Conservation (phyloP, 1,140 invertebrate species). For the Cydia amplana region DNA sequence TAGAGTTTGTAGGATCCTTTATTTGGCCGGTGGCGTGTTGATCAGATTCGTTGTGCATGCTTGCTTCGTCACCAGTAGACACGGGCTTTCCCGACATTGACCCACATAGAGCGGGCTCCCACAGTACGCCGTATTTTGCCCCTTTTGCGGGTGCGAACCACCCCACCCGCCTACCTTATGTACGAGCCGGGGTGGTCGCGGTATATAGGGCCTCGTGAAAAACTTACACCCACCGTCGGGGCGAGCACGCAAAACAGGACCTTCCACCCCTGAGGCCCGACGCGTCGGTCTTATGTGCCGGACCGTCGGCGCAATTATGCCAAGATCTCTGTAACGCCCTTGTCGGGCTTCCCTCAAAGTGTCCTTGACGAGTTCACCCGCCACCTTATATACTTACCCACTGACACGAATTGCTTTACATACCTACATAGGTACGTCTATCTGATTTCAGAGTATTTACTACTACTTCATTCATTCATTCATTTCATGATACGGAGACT, state of each 20-base stretch:
- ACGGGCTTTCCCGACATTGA: constrained; percentile 82
- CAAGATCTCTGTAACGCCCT: constrained; percentile 49
- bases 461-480: constrained; percentile 64
- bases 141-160: constrained; percentile 78
- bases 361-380: constrained; percentile 64
- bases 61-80: constrained; percentile 79
- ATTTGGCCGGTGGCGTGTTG: constrained; percentile 78
- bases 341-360: constrained; percentile 56
- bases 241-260: constrained; percentile 77
- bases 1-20: constrained; percentile 60
- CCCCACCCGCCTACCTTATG: constrained; percentile 77
- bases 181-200: constrained; percentile 77
- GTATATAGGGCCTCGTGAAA: constrained; percentile 79
- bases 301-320: constrained; percentile 35
- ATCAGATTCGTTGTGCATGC: constrained; percentile 79
- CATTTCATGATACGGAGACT: constrained; percentile 20
- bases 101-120: constrained; percentile 80
- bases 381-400: constrained; percentile 59
- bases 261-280: constrained; percentile 56
- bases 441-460: constrained; percentile 48
- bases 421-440: constrained; percentile 47
- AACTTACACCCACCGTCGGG: constrained; percentile 72
- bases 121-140: constrained; percentile 80
- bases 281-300: constrained; percentile 33
- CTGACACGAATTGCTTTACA: constrained; percentile 59